Base-by-base conservation (phyloP, 2,888 invertebrate genomes). In the Serripes groenlandicus region DNA sequence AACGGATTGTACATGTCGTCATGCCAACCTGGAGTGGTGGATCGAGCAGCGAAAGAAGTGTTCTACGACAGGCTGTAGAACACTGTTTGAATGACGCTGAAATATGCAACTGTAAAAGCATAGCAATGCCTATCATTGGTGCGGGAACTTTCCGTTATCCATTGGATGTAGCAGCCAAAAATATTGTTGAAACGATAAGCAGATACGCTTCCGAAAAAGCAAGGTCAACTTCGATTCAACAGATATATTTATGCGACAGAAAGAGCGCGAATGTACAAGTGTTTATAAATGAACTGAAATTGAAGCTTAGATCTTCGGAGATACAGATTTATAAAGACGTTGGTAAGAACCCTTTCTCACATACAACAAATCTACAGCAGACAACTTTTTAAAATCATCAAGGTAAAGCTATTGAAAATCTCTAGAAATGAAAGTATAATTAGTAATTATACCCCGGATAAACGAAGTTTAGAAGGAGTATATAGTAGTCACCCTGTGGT, bases 1-100 rank as follows among this genome's bases (percentile, higher is more conserved):
- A 83, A 69, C 52, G 62, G 1, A 78, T 90, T 26, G 82, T 90
- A 35, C 88, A 90, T 74, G 89, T 83, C 0, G 87, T 89, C 0
- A 81, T 86, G 21, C 87, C 88, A 3, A 30, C 28, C 2, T 89
- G 89, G 90, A 58, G 34, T 23, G 62, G n/a, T 1, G 74, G 49
- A 5, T 23, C 21, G 26, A 60, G 35, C n/a, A 73, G 62, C 42
- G 73, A 73, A 42, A 26, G 30, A 21, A 42, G 23, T 2, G 4
- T 69, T 3, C 30, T 78, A 11, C 23, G 28, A n/a, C 21, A 28
- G 5, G 58, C 60, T n/a, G 54, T 78, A 4, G 35, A 23, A 1
- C 56, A 60, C n/a, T 78, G 78, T 49, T 52, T 78, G 28, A 34
- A 23, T 26, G 58, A 28, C 11, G 73, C 60, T 1, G 74, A 68